These are phyloP conservation scores for Pan troglodytes DNA, from an alignment of 2,113 vertebrate species.

Conservation along the genomic window NHGRI_mPanTro3-v2.1_pri NC_072409.2:97375001-97375500, in stretches of 20 bases:
- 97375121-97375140: neutral
- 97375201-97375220: neutral
- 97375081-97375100: neutral
- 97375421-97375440: neutral
- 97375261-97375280: neutral
- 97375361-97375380: neutral
- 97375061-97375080: neutral
- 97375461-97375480: neutral
- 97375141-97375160: neutral
- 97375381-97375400: neutral
- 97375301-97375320: neutral
- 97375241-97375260: neutral
- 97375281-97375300: neutral
- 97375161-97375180: constrained; percentile 19
- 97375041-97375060: neutral
- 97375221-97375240: neutral
- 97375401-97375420: neutral
- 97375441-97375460: neutral
- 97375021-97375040: neutral
- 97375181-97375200: neutral
- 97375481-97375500: neutral
- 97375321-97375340: neutral
- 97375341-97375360: neutral
- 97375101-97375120: constrained; percentile 10
- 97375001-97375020: neutral